phyloP scores from a whole-genome alignment of 2,888 invertebrate species.

The Ametastegia equiseti region DNA sequence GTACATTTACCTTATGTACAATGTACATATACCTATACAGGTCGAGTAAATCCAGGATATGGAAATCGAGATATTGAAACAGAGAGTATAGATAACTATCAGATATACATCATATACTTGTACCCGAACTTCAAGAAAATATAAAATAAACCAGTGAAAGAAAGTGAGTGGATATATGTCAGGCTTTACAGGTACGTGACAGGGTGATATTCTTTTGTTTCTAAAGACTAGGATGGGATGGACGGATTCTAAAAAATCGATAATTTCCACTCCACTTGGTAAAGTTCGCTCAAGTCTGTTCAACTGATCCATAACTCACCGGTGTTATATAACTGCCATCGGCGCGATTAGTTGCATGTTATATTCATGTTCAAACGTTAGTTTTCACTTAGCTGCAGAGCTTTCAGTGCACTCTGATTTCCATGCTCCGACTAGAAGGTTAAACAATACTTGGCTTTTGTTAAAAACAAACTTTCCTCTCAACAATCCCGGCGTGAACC shows the following conservation, averaged over 20 bases:
- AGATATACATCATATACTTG: too few species aligned
- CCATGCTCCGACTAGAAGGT: background rate
- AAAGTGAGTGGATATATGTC: conserved; percentile 1
- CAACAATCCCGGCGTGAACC: background rate
- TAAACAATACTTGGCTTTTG: background rate
- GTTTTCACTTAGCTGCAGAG: conserved; percentile 40
- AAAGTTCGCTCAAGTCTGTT: conserved; percentile 2
- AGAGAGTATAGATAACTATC: background rate
- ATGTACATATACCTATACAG: background rate
- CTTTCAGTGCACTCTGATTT: background rate
- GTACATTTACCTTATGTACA: too few species aligned
- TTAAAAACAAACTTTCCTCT: background rate
- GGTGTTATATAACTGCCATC: background rate
- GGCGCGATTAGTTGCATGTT: background rate
- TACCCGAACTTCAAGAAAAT: background rate
- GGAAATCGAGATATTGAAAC: background rate
- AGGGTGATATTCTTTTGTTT: conserved; percentile 26
- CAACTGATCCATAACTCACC: conserved; percentile 20
- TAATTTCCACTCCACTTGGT: background rate
- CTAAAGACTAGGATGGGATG: background rate
- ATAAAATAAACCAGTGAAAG: background rate
- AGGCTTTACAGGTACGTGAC: background rate
- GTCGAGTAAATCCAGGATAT: background rate
- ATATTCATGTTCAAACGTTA: conserved; percentile 12
- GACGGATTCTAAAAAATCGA: conserved; percentile 14